Evolutionary conservation across 2,888 invertebrate genomes (phyloP).

Genomic region (Drosophila paracracens): DNA sequence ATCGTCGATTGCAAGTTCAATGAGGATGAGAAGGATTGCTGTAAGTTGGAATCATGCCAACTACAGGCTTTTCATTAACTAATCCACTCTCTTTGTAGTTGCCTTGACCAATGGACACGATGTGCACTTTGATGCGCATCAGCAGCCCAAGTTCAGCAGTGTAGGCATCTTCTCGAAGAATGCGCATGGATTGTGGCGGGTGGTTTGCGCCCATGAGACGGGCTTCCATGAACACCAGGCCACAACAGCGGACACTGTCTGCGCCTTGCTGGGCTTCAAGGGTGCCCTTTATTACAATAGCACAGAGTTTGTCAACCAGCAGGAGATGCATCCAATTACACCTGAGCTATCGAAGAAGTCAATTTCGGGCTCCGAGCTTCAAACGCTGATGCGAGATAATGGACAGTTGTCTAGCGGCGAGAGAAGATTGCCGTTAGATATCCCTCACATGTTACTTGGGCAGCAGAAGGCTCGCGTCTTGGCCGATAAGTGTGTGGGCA

Average conservation of each 20-base stretch:
- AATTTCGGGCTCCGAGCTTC: constrained; percentile 40
- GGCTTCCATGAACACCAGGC: constrained; percentile 66
- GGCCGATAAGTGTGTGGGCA: constrained; percentile 71
- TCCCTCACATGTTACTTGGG: constrained; percentile 20
- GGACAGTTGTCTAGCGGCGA: constrained; percentile 61
- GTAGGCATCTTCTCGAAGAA: constrained; percentile 89
- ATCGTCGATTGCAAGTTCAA: constrained; percentile 88
- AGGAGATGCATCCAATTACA: constrained; percentile 68
- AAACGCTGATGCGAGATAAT: constrained; percentile 62
- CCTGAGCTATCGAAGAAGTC: constrained; percentile 65
- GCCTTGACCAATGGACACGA: constrained; percentile 89
- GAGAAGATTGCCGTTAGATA: constrained; percentile 11
- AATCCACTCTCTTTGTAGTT: constrained; percentile 85
- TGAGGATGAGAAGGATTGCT: constrained; percentile 93
- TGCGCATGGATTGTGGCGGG: constrained; percentile 88
- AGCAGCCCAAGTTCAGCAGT: constrained; percentile 87
- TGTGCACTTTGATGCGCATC: constrained; percentile 87
- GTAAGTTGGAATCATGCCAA: constrained; percentile 86
- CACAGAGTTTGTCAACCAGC: constrained; percentile 57
- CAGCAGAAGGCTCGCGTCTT: constrained; percentile 56
- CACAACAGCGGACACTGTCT: constrained; percentile 87
- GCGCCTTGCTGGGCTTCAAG: constrained; percentile 89
- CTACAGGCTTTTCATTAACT: rapidly evolving
- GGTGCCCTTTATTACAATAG: constrained; percentile 80
- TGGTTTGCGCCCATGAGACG: constrained; percentile 87